Conservation (phyloP, 2,797 vertebrate genomes). For the Coilia nasus region DNA sequence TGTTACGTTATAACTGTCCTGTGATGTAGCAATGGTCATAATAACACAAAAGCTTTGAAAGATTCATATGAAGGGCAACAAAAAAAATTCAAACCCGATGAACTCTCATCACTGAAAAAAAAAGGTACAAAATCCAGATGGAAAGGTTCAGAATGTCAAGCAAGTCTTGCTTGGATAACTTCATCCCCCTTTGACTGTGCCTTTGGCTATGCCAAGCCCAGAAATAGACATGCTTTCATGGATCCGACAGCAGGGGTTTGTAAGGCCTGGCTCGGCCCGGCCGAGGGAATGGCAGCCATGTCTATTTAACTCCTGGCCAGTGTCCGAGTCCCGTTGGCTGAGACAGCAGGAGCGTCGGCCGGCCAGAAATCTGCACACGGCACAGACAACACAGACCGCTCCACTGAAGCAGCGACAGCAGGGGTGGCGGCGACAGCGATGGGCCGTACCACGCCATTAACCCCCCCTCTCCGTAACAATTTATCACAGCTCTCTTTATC, state of each 20-base stretch:
- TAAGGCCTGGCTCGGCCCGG: conserved; percentile 36
- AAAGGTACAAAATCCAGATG: not conserved
- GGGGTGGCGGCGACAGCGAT: conserved; percentile 52
- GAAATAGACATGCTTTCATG: conserved; percentile 49
- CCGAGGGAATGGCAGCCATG: conserved; percentile 42
- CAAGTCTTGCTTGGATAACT: conserved; percentile 21
- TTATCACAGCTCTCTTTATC: not conserved
- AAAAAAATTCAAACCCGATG: not conserved
- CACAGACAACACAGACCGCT: conserved; percentile 30
- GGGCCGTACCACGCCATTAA: not conserved
- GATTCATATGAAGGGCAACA: conserved; percentile 1
- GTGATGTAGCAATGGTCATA: too few species aligned
- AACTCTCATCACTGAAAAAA: not conserved
- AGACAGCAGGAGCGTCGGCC: conserved; percentile 22
- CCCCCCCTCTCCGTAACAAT: not conserved
- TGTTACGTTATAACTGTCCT: too few species aligned
- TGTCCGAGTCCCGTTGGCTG: conserved; percentile 41
- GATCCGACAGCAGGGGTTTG: conserved; percentile 37
- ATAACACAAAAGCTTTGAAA: not conserved
- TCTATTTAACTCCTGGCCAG: conserved; percentile 55
- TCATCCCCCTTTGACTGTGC: conserved; percentile 35
- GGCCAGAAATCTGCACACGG: conserved; percentile 17
- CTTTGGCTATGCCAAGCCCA: conserved; percentile 38
- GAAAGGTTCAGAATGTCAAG: conserved; percentile 36
- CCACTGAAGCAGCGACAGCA: conserved; percentile 48